Conservation (phyloP, 1,140 invertebrate species). For the Pseudoatta argentina region DNA sequence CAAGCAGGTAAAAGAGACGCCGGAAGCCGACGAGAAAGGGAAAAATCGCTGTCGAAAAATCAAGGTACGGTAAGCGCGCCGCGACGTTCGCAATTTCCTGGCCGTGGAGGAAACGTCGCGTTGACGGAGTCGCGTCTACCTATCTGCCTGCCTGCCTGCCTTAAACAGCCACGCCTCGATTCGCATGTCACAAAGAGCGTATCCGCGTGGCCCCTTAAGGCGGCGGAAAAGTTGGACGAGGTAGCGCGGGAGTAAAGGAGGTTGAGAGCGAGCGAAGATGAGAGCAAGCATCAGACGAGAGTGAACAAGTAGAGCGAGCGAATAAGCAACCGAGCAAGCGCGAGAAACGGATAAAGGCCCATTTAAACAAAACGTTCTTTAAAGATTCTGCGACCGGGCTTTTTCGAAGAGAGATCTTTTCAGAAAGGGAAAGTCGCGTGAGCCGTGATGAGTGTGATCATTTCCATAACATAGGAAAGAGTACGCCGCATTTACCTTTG, state of each 20-base stretch:
- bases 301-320: conserved; percentile 1
- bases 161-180: conserved; percentile 67
- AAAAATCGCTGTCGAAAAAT: conserved; percentile 63
- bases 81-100: conserved; percentile 66
- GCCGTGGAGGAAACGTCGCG: conserved; percentile 10
- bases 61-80: conserved; percentile 60
- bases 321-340: not conserved
- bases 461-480: conserved; percentile 8
- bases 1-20: conserved; percentile 54
- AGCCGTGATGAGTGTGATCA: not conserved
- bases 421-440: not conserved
- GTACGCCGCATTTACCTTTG: conserved; percentile 5
- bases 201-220: conserved; percentile 53
- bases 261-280: conserved; percentile 44
- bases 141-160: conserved; percentile 45
- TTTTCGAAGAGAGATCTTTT: not conserved
- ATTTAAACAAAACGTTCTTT: conserved; percentile 45
- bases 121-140: conserved; percentile 36
- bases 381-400: not conserved
- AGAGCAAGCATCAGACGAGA: not conserved
- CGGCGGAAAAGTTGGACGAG: conserved; percentile 61
- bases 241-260: conserved; percentile 53
- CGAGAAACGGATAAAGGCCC: conserved; percentile 42
- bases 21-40: conserved; percentile 45
- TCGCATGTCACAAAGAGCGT: conserved; percentile 65